These are phyloP conservation scores for Catocala nupta DNA, from an alignment of 2,888 invertebrate species.

Conservation along the genomic window DNA sequence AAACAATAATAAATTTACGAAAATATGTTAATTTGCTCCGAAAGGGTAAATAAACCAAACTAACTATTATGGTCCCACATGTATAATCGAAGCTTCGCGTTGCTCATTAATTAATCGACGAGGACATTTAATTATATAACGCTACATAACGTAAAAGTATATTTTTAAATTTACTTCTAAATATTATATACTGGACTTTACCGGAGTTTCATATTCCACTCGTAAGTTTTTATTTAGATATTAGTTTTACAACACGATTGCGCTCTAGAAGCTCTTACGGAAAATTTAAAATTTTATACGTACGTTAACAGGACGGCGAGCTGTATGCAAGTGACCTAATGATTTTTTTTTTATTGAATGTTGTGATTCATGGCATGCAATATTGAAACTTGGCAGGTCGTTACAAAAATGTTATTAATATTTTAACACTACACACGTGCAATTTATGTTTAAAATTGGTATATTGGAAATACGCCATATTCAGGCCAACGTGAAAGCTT, in stretches of 20 bases:
- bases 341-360: conserved; percentile 19
- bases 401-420: conserved; percentile 19
- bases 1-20: conserved; percentile 1
- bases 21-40: neutral
- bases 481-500: neutral
- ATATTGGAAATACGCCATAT: conserved; percentile 11
- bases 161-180: neutral
- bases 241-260: conserved; percentile 26
- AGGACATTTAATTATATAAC: neutral
- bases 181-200: neutral
- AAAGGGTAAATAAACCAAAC: neutral
- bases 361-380: conserved; percentile 26
- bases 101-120: neutral
- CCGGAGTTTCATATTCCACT: neutral
- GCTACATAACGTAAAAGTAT: neutral
- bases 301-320: conserved; percentile 3
- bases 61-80: neutral
- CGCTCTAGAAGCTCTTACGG: conserved; percentile 22
- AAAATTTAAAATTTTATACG: conserved; percentile 20
- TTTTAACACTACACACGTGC: conserved; percentile 18
- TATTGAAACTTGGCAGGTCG: conserved; percentile 32
- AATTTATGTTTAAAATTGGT: conserved; percentile 15
- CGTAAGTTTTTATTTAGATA: conserved; percentile 3
- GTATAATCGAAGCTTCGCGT: neutral
- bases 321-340: conserved; percentile 17